Percentiles rank a stretch among this genome's conserved stretches.
Evolutionary conservation across 2,113 vertebrate genomes (phyloP).

Genomic region (Carassius carassius): DNA sequence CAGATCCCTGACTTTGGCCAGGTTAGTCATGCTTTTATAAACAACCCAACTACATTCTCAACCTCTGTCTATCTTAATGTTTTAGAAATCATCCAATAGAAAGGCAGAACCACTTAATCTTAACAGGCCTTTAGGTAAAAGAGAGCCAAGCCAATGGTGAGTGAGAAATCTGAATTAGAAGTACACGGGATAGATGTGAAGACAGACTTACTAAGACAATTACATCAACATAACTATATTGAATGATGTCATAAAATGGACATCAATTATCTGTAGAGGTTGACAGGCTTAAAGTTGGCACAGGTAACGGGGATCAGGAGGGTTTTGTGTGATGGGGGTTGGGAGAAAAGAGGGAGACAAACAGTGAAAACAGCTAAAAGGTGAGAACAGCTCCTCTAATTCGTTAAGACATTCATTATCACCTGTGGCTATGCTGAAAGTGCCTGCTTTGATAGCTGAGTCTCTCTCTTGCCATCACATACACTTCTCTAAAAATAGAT

Average conservation of each 20-base stretch:
- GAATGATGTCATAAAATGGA: conserved; percentile 8
- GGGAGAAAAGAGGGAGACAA: conserved; percentile 9
- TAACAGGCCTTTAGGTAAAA: conserved; percentile 11
- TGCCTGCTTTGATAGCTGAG: conserved; percentile 6
- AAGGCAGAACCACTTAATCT: conserved; percentile 27
- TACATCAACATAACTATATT: conserved; percentile 9
- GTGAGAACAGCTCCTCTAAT: conserved; percentile 47
- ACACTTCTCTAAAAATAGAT: conserved; percentile 10
- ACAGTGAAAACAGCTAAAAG: conserved; percentile 8
- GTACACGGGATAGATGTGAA: conserved; percentile 11
- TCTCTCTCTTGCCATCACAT: background rate
- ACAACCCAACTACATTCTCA: conserved; percentile 18
- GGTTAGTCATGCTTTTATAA: conserved; percentile 36
- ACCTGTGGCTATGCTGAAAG: conserved; percentile 28
- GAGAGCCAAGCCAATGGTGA: conserved; percentile 6
- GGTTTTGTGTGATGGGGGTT: conserved; percentile 10
- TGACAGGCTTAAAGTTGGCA: conserved; percentile 1
- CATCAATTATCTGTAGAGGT: background rate
- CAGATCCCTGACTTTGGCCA: background rate
- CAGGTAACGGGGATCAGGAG: background rate
- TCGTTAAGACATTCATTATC: conserved; percentile 49
- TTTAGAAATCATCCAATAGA: conserved; percentile 31
- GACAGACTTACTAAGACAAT: background rate
- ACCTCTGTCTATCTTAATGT: conserved; percentile 37
- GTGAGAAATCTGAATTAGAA: conserved; percentile 23